Evolutionary conservation across 2,113 vertebrate species (phyloP).

Genomic region (Tor tambroides): DNA sequence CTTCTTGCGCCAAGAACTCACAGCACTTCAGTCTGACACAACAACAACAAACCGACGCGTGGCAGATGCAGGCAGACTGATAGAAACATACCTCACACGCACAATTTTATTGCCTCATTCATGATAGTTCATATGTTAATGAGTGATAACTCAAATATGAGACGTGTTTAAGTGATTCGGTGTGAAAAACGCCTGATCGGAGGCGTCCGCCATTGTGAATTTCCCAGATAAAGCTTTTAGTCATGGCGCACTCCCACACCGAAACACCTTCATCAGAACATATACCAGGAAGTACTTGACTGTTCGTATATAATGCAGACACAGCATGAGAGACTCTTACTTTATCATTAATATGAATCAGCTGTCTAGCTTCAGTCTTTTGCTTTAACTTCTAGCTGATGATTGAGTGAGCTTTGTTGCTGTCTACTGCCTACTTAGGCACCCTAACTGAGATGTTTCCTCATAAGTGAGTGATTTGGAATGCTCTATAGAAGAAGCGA

Average conservation of each 20-base stretch:
- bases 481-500: neutral
- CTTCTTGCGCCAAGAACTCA: constrained; percentile 57
- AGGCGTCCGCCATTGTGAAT: neutral
- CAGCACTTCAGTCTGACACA: constrained; percentile 55
- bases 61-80: constrained; percentile 53
- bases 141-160: constrained; percentile 9
- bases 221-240: constrained; percentile 19
- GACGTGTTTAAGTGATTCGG: neutral
- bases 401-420: neutral
- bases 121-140: constrained; percentile 33
- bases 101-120: constrained; percentile 10
- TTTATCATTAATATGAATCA: constrained; percentile 8
- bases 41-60: constrained; percentile 43
- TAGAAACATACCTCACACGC: constrained; percentile 31
- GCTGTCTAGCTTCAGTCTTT: too few species aligned
- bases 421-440: too few species aligned
- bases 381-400: neutral
- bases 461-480: too few species aligned
- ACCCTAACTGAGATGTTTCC: too few species aligned
- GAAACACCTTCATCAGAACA: constrained; percentile 8
- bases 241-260: constrained; percentile 7
- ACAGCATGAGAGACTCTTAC: neutral
- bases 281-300: constrained; percentile 4
- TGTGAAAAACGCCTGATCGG: neutral
- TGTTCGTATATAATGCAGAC: neutral